Evolutionary conservation across 2,888 invertebrate species (phyloP), one percentile per base, ranked within the genome.

Genomic region (Drosophila robusta): DNA sequence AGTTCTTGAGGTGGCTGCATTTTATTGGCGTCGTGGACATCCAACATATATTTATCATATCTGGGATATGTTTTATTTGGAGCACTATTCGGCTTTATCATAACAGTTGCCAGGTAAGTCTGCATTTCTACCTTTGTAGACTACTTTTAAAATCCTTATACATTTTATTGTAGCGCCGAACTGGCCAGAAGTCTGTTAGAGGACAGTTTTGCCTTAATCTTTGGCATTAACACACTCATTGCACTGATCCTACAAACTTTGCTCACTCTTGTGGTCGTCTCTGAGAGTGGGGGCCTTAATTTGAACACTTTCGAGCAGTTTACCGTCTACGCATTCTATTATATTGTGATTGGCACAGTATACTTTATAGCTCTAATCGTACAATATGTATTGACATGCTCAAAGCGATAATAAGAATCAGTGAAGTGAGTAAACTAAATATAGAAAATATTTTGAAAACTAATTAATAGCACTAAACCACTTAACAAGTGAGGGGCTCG

Each of bases 191-290:
- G 95, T 69, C 94, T 98, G 62, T 93, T 94, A 52, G 95, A 96
- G 82, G 97, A 97, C 65, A 97, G 97, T 91, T 98, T 96, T 91
- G 98, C 97, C 1, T 93, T 98, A 6, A 95, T 98, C 75, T 98
- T 98, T 91, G 98, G 98, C 4, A 94, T 98, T 78, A 98, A 98
- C 92, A 97, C 96, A 0, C 95, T 98, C 56, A 70, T 96, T 0
- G 97, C 97, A 2, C 93, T 98, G 2, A 90, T 94, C 0, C 90
- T 97, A 0, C 98, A 98, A 92, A 95, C 96, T 0, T 89, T 97
- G 26, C 92, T 98, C 32, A 98, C 97, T 4, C 38, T 92, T 2
- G 70, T 88, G 0, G 90, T 92, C 0, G 86, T 92, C 11, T 90
- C 92, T 1, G 89, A 90, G 41, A 49, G 60, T 22, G 91, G 39